Percentiles rank a stretch among this genome's conserved stretches.
These are phyloP conservation scores for Diarsia brunnea DNA, from an alignment of 2,888 invertebrate genomes.

Conservation along the genomic window DNA sequence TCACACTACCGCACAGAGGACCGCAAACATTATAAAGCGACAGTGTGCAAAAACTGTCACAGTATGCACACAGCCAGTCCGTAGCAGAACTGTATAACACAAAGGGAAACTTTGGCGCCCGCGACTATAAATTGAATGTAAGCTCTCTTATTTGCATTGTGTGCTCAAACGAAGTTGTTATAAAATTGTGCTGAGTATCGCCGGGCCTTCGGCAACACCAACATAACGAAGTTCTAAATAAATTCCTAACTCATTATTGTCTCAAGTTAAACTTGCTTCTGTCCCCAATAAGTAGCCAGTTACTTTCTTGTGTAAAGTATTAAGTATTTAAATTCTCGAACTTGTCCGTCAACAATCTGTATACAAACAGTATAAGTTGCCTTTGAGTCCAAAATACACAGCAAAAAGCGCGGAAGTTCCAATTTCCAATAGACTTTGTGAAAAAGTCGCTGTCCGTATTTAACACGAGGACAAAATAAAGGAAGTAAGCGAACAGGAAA, in stretches of 20 bases:
- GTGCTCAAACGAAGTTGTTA: conserved; percentile 67
- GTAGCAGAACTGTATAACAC: conserved; percentile 67
- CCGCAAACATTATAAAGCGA: conserved; percentile 64
- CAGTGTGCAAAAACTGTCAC: conserved; percentile 73
- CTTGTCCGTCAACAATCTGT: conserved; percentile 25
- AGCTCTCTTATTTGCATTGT: conserved; percentile 80
- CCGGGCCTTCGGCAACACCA: conserved; percentile 34
- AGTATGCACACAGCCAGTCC: conserved; percentile 67
- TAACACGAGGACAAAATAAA: conserved; percentile 26
- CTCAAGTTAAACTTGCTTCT: conserved; percentile 39
- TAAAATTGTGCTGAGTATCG: conserved; percentile 65
- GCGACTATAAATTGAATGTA: conserved; percentile 80
- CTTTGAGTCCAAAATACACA: conserved; percentile 39
- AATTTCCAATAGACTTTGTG: conserved; percentile 23
- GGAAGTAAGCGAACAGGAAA: conserved; percentile 21
- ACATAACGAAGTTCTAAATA: conserved; percentile 56
- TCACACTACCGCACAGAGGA: conserved; percentile 66
- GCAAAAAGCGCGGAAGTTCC: conserved; percentile 21
- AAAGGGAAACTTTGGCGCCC: conserved; percentile 75
- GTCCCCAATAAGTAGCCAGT: conserved; percentile 16
- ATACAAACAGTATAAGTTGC: conserved; percentile 22
- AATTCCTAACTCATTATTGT: conserved; percentile 59
- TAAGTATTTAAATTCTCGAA: conserved; percentile 41
- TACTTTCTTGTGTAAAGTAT: conserved; percentile 36
- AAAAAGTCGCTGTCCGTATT: conserved; percentile 14